Base-by-base conservation (phyloP, 2,797 vertebrate genomes). In the Sylvia borin region DNA sequence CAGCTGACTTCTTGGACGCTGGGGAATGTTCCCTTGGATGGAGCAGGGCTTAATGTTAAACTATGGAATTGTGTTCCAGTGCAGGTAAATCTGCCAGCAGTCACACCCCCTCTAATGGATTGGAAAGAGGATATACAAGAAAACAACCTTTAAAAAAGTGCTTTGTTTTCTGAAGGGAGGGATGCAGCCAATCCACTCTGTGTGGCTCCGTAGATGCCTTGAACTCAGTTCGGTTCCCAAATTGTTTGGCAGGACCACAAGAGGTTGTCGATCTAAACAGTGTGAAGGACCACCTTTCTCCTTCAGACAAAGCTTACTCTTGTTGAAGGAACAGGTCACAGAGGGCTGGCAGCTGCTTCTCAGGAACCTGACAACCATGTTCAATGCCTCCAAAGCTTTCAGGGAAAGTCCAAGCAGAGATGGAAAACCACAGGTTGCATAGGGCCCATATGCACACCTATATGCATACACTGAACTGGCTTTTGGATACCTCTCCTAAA, bases 181-280 rank as follows among this genome's bases (percentile, higher is more conserved):
- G 25, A 53, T 74, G 34, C 19, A 77, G 47, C 7, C 19, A 36
- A 9, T 67, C 71, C 61, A 17, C 53, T 81, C 42, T 53, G 13
- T 1, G 2, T 3, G 4, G 29, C 16, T 80, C 77, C 2, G 0
- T 27, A 71, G 58, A 43, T 36, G 10, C 1, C 2, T 45, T 71
- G 70, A 81, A 19, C 22, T 81, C 62, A n/a, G 27, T 65, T 80
- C 50, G 65, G 32, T 34, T 88, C 50, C 61, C 21, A 67, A 70
- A 74, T 50, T 0, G 1, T 72, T 83, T 92, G 68, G 16, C 47
- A 62, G 61, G 26, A 65, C 25, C 5, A 1, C 5, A 54, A 20
- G 22, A 85, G 34, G 26, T 36, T 71, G 45, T 70, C 34, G 32
- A 53, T 57, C 18, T 85, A 32, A 60, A 57, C 0, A 2, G 3